Evolutionary conservation across 2,797 vertebrate species (phyloP), one percentile per base, ranked within the genome.

Genomic region (Emys orbicularis): DNA sequence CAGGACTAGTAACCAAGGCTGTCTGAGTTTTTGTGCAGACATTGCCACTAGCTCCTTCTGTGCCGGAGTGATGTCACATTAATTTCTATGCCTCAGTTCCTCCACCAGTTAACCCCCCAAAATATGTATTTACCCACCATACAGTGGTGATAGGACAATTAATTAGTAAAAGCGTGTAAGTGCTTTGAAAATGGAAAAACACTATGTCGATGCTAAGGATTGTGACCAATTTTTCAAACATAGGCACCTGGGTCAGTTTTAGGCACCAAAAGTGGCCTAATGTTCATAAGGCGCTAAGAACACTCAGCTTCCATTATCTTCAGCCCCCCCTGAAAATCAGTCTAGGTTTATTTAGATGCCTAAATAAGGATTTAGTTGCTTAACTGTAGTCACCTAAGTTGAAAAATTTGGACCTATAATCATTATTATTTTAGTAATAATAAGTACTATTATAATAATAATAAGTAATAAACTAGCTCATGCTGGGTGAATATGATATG

Each of bases 341-440:
- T 77, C 41, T 81, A 84, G 6, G 37, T 72, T 72, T 41, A 72
- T 72, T 41, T 41, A 41, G 37, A 72, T 72, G 21, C 19, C 68
- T 16, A 84, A 72, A 81, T 34, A 61, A 84, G 79, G 41, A 74
- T 1, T 59, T 13, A 16, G 2, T 2, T 91, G 79, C 50, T 47
- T 90, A 84, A 72, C n/a, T 50, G 5, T 72, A 92, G 61, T 52
- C 0, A 54, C 79, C 15, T 49, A 77, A 47, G 15, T 49, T 49
- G 44, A n/a, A 27, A 92, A 90, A 90, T 65, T 76, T 1, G 27
- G 21, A 41, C 49, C 79, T 16, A 16, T 83, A 89, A 47, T 41
- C 79, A 5, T 44, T 44, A 74, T 41, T 76, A 83, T 83, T 12
- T 80, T 9, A 86, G 8, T 52, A 88, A 92, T 54, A 93, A 83